Evolutionary conservation across 2,888 invertebrate species (phyloP).

Genomic region (Nomada fucata): DNA sequence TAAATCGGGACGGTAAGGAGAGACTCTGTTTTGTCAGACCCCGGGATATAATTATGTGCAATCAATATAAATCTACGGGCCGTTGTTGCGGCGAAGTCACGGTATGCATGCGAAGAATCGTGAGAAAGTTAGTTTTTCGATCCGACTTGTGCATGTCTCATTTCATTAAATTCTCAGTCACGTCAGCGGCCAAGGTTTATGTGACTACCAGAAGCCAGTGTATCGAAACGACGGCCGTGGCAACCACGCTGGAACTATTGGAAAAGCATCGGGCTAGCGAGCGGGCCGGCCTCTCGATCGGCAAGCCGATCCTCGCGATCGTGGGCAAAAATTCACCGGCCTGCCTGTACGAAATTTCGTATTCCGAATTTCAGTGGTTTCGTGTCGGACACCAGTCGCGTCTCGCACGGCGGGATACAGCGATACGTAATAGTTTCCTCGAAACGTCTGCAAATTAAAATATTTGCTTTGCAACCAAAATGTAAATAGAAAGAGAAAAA

Average conservation of each 20-base stretch:
- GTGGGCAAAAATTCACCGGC: conserved; percentile 3
- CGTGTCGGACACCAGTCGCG: neutral
- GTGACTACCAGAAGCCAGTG: conserved; percentile 66
- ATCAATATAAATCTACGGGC: conserved; percentile 68
- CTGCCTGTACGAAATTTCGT: conserved; percentile 10
- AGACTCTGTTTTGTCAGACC: conserved; percentile 49
- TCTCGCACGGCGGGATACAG: no score
- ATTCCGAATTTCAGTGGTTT: conserved; percentile 9
- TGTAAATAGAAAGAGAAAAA: neutral
- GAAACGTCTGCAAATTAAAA: neutral
- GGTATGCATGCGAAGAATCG: conserved; percentile 77
- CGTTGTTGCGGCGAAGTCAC: conserved; percentile 62
- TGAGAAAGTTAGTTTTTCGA: conserved; percentile 80
- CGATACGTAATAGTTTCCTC: neutral
- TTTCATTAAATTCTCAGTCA: conserved; percentile 80
- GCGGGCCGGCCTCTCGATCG: conserved; percentile 19
- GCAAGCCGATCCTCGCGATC: conserved; percentile 1
- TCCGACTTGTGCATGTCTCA: conserved; percentile 70
- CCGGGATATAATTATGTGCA: conserved; percentile 66
- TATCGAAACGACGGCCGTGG: conserved; percentile 55
- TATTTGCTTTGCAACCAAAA: neutral
- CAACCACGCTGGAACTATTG: conserved; percentile 46
- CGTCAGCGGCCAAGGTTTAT: conserved; percentile 74
- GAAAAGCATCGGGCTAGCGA: conserved; percentile 38
- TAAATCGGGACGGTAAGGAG: neutral